Base-by-base conservation (phyloP, 1,140 invertebrate genomes). In the Hydropsyche tenuis region DNA sequence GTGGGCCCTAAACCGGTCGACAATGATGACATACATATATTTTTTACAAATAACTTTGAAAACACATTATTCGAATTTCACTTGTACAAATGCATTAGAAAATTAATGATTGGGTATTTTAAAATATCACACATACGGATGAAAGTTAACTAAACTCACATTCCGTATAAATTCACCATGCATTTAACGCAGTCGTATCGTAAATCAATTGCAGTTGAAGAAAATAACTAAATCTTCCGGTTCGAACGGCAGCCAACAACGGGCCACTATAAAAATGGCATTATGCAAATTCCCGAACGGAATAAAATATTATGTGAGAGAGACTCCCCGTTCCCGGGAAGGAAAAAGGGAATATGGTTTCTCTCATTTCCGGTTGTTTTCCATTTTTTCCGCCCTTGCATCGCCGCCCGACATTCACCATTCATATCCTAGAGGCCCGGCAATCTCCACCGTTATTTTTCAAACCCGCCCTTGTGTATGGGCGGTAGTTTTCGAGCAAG, bases 281-380 rank as follows among this genome's bases (percentile, higher is more conserved):
- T 85, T 85, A 84, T 83, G 82, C 81, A 82, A 83, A 84, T 84
- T 83, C 81, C 78, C 80, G 81, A 70, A 81, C 82, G 81, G 81
- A 84, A 84, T 82, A 84, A 84, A 83, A 83, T 81, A 78, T 77
- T 69, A 75, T 74, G 73, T 75, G 76, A 80, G 79, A 77, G 22
- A 20, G 18, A 48, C 74, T 71, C 65, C 27, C 64, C 73, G 66
- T 70, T 73, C 73, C 77, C 72, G 30, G 72, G 20, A 80, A 79
- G 79, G 78, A 74, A 74, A 37, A 73, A 77, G 73, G 79, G 80
- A 81, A 82, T 82, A 84, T 82, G 83, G 82, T 85, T 84, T 85
- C 84, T 82, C 82, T 85, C 83, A 84, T 85, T 84, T 84, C 83
- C 82, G 78, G 79, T 73, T 73, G 73, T 75, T 74, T 75, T 66